Evolutionary conservation across 2,888 invertebrate species (phyloP).

Genomic region (Polia nebulosa): DNA sequence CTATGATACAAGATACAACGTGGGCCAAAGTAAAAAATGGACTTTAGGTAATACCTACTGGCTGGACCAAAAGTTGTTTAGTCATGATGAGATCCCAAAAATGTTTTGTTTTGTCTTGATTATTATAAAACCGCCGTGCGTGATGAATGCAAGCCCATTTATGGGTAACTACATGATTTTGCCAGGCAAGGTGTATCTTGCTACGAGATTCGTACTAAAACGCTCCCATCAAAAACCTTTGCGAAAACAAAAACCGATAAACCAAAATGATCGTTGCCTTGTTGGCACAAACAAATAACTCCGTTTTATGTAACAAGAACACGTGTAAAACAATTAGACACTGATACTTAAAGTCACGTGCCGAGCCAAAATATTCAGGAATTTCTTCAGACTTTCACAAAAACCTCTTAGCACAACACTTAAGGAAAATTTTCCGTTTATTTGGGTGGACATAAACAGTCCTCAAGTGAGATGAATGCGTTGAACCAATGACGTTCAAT

Average conservation of each 20-base stretch:
- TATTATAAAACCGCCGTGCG: neutral
- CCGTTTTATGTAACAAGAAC: conserved; percentile 5
- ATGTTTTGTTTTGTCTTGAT: neutral
- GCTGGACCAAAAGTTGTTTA: neutral
- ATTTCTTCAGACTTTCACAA: conserved; percentile 1
- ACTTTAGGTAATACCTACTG: neutral
- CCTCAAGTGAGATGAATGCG: conserved; percentile 35
- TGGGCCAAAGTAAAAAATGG: neutral
- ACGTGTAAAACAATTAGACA: conserved; percentile 22
- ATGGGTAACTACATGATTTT: neutral
- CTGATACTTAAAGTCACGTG: neutral
- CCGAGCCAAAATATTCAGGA: conserved; percentile 28
- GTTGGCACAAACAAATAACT: neutral
- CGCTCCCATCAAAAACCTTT: neutral
- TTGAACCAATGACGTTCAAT: conserved; percentile 55
- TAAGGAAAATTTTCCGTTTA: conserved; percentile 8
- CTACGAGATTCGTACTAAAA: neutral
- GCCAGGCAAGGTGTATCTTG: neutral
- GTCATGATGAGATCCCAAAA: conserved; percentile 6
- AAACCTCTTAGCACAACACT: conserved; percentile 8
- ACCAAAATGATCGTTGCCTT: neutral
- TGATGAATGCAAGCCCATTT: neutral
- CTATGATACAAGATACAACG: neutral
- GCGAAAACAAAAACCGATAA: neutral
- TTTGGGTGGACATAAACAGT: conserved; percentile 43